Percentiles rank a stretch among this genome's conserved stretches.
These are phyloP conservation scores for Cloeon dipterum DNA, from an alignment of 2,888 invertebrate genomes.

Conservation along the genomic window DNA sequence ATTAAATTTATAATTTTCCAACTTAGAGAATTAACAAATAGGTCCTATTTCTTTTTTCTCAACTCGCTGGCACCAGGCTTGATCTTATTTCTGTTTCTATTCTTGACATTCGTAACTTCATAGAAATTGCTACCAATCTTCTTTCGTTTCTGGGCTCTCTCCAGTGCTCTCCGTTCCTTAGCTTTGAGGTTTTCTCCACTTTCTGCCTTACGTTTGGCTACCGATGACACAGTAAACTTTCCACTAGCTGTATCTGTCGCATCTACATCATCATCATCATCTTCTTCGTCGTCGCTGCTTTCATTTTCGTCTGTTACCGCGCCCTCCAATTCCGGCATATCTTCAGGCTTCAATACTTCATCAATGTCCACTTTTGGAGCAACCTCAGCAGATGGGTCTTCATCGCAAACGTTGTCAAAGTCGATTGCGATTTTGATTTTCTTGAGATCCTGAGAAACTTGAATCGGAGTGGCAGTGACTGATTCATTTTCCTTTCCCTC, in stretches of 20 bases:
- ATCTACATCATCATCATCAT: slow-evolving; percentile 9
- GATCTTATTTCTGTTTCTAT: slow-evolving; percentile 40
- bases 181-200: background rate
- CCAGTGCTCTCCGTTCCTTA: slow-evolving; percentile 32
- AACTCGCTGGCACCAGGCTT: no score
- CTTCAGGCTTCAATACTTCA: slow-evolving; percentile 10
- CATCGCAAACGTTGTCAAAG: slow-evolving; percentile 25
- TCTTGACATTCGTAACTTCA: slow-evolving; percentile 72
- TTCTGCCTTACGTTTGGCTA: background rate
- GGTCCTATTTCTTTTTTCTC: no score
- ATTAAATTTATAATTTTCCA: no score
- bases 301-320: slow-evolving; percentile 11
- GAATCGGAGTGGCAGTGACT: slow-evolving; percentile 21
- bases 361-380: slow-evolving; percentile 18
- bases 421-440: slow-evolving; percentile 55
- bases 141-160: slow-evolving; percentile 49
- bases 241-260: slow-evolving; percentile 26
- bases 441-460: slow-evolving; percentile 55
- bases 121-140: slow-evolving; percentile 78
- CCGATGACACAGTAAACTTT: slow-evolving; percentile 20
- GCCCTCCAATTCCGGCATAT: slow-evolving; percentile 4
- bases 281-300: slow-evolving; percentile 15
- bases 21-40: no score
- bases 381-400: slow-evolving; percentile 8
- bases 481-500: slow-evolving; percentile 12